Base-by-base conservation (phyloP, 2,113 vertebrate species). In the Triplophysa rosa region DNA sequence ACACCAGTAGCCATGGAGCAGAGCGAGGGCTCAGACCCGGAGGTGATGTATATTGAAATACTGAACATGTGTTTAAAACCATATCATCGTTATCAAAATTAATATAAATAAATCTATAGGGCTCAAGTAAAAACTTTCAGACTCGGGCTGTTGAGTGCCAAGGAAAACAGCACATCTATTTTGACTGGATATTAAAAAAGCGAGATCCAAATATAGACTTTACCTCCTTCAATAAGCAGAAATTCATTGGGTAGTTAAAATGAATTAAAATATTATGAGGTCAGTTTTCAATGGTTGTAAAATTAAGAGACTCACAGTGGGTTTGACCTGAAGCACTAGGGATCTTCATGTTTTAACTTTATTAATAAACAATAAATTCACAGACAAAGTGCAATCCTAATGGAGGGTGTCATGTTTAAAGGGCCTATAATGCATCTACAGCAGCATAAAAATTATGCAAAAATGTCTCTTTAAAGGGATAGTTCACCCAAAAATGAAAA, bases 81-180 rank as follows among this genome's bases (percentile, higher is more conserved):
- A 24, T 24, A 24, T 24, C 1, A 24, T 2, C 24, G 24, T 24
- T 24, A 24, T 24, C 24, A 2, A 24, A 24, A 24, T 24, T 1
- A 24, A 24, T 24, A 37, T 37, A 1, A 37, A 37, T 37, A 37
- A 7, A 37, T 1, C 33, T 7, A 37, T 37, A 37, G 6, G 33
- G 29, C 29, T 29, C 29, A 29, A 29, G 29, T 29, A 29, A 29
- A 29, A 29, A 29, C 29, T 29, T 29, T 29, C 29, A 29, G 29
- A 29, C 3, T 29, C 29, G 4, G 29, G 33, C 33, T 37, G 33
- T 23, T 52, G 19, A 14, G 17, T 26, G 10, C 33, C 4, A 12
- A 65, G 24, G 58, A 69, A 83, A 40, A 80, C 61, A 61, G 14
- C 3, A 13, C 3, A 5, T 64, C 49, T 69, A 81, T 84, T 54